These are phyloP conservation scores for Bubo blakistoni DNA, from an alignment of 2,113 vertebrate genomes.

Conservation along the genomic window DNA sequence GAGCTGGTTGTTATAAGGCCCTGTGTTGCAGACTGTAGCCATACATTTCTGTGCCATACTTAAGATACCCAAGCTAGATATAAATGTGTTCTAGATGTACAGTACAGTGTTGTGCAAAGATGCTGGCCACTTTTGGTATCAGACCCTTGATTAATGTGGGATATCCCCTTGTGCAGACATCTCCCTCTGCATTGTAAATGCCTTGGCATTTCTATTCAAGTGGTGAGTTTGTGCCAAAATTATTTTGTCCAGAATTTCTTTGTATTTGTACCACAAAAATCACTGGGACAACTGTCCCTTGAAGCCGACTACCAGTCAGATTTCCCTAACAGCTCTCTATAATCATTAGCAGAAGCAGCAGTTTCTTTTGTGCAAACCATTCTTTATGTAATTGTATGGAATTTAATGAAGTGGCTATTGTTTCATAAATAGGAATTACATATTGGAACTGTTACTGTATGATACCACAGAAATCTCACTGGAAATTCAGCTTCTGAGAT, in stretches of 20 bases:
- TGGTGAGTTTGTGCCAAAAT: background rate
- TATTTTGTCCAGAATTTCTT: background rate
- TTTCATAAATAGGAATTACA: slow-evolving; percentile 3
- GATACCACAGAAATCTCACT: background rate
- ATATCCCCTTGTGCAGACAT: background rate
- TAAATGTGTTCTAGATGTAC: background rate
- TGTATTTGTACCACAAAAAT: background rate
- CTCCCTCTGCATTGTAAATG: background rate
- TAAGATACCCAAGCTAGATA: background rate
- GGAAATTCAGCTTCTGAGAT: background rate
- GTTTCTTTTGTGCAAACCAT: background rate
- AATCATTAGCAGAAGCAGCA: background rate
- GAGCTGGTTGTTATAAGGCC: background rate
- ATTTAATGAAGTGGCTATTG: background rate
- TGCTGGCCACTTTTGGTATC: background rate
- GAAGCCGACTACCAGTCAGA: background rate
- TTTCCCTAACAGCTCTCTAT: background rate
- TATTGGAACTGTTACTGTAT: background rate
- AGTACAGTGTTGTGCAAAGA: background rate
- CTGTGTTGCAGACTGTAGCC: background rate
- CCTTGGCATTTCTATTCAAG: background rate
- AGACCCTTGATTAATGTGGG: background rate
- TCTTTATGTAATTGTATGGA: background rate
- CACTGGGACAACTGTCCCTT: background rate
- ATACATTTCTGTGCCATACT: background rate